These are phyloP conservation scores for Lithobates pipiens DNA, from an alignment of 2,797 vertebrate species.

Conservation along the genomic window DNA sequence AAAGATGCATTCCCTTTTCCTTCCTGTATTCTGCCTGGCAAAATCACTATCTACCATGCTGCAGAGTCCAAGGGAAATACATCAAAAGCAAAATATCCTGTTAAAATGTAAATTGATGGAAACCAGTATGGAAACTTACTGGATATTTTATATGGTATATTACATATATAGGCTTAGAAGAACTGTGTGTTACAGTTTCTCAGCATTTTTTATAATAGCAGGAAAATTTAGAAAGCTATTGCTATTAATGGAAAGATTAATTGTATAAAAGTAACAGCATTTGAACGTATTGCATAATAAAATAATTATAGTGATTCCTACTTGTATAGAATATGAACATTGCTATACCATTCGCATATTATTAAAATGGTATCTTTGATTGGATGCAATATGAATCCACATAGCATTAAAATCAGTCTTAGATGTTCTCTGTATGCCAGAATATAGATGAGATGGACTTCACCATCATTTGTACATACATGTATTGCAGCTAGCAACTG, in stretches of 20 bases:
- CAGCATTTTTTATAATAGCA: neutral
- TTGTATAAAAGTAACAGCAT: neutral
- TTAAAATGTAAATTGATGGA: conserved; percentile 47
- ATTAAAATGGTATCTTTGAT: too few species aligned
- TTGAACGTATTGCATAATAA: neutral
- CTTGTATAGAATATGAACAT: too few species aligned
- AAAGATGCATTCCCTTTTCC: conserved; percentile 43
- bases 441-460: too few species aligned
- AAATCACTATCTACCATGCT: conserved; percentile 37
- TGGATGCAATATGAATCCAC: too few species aligned
- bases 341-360: too few species aligned
- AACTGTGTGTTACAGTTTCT: neutral
- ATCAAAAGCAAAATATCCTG: conserved; percentile 45
- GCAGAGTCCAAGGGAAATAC: conserved; percentile 37
- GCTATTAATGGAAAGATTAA: neutral
- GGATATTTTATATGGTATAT: neutral
- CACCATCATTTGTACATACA: too few species aligned
- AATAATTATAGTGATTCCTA: neutral
- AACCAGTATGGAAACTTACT: conserved; percentile 14
- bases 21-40: conserved; percentile 22
- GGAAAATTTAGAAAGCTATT: neutral
- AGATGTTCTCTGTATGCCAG: too few species aligned
- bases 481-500: too few species aligned
- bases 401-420: too few species aligned
- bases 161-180: neutral